Percentiles rank a stretch among this genome's conserved stretches.
phyloP scores from a whole-genome alignment of 1,140 invertebrate species.

The Yoshiicerus persimilis region DNA sequence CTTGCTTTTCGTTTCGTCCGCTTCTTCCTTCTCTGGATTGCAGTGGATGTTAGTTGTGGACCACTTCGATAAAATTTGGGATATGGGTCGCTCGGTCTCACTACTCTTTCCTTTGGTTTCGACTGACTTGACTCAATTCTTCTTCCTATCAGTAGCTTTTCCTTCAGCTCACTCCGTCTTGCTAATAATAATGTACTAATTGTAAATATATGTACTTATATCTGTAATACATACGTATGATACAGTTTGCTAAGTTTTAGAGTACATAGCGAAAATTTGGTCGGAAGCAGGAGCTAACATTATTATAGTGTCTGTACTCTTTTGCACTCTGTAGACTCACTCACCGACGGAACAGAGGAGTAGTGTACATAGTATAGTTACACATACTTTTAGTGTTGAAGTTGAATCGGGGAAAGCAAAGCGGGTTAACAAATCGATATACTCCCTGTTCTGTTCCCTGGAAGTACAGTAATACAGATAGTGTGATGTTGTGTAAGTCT shows the following conservation, averaged over 20 bases:
- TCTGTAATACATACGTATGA: too few relatives aligned
- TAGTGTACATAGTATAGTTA: not conserved
- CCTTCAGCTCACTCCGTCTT: not conserved
- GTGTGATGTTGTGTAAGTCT: not conserved
- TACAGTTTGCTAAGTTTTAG: too few relatives aligned
- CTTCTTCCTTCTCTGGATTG: not conserved
- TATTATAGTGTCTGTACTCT: not conserved
- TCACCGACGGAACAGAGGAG: too few relatives aligned
- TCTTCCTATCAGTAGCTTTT: not conserved
- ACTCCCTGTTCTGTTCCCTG: not conserved
- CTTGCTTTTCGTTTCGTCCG: not conserved
- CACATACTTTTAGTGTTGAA: not conserved
- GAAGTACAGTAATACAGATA: not conserved
- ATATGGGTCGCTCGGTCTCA: not conserved
- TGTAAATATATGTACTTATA: not conserved
- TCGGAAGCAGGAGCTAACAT: not conserved
- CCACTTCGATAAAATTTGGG: not conserved
- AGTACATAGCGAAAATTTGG: not conserved
- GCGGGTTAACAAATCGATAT: conserved; percentile 14
- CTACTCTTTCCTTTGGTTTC: not conserved
- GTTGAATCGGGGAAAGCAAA: not conserved
- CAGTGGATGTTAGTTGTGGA: not conserved
- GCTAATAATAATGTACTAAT: not conserved
- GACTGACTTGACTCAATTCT: not conserved
- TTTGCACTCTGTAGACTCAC: not conserved